Evolutionary conservation across 2,797 vertebrate species (phyloP), one percentile per base, ranked within the genome.

Genomic region (Brachyalestes nurse): DNA sequence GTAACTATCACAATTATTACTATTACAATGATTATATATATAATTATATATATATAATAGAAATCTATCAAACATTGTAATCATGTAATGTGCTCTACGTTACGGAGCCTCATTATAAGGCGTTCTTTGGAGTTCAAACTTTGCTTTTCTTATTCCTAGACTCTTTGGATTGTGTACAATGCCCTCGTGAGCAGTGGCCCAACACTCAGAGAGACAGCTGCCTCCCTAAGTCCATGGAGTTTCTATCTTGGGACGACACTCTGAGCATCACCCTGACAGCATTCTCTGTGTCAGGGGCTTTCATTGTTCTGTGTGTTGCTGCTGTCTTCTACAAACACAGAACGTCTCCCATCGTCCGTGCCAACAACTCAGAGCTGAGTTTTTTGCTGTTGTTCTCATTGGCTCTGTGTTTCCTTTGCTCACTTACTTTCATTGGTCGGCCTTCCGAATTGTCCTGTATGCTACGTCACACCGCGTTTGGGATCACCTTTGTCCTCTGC

Each of bases 281-380:
- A 17, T 79, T 71, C 45, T 79, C 77, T 25, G 16, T 79, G 14
- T 6, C 42, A 34, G 77, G 77, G 19, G 67, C 77, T 17, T 62
- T 70, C 14, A 16, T 64, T 13, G 23, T 67, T 38, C n/a, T 72
- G 2, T 45, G 23, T 51, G 67, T 79, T 23, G 53, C 57, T 51
- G 16, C 57, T 51, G 45, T 79, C 23, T 79, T 79, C 67, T 79
- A 79, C 77, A 79, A 47, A 79, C 67, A 79, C 77, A 72, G 42
- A 21, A 51, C 40, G 6, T 79, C 77, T 62, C 77, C 77, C 8
- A 79, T 79, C 17, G 77, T 79, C 19, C 47, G 82, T 6, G 91
- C 91, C 65, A 93, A 92, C 83, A 93, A 93, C 82, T 90, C 90
- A n/a, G n/a, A n/a, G n/a, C n/a, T n/a, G n/a, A n/a, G n/a, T n/a